These are phyloP conservation scores for Crambe crambe DNA, from an alignment of 37 sponge, comb jelly and placozoan species.

Conservation along the genomic window DNA sequence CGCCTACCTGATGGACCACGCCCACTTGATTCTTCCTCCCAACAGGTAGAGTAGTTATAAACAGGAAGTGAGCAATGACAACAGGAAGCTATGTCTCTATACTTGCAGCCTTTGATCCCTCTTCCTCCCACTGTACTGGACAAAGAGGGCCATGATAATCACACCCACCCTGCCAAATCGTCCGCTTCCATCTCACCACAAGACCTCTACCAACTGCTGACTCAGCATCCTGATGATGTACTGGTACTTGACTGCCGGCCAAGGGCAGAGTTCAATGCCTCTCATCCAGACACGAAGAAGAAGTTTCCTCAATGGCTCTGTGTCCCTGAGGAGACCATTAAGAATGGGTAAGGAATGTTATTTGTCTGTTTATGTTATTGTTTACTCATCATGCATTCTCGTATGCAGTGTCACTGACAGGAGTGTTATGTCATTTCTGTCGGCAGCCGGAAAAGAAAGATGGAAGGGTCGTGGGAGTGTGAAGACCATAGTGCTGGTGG, in stretches of 20 bases:
- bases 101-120: slow-evolving; percentile 1
- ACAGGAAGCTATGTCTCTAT: neutral
- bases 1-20: neutral
- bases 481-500: slow-evolving; percentile 45
- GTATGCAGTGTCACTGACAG: slow-evolving; percentile 27
- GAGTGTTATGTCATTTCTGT: slow-evolving; percentile 16
- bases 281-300: slow-evolving; percentile 62
- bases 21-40: too few species aligned
- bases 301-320: slow-evolving; percentile 74
- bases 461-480: slow-evolving; percentile 52
- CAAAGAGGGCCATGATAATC: too few species aligned
- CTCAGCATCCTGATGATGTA: slow-evolving; percentile 37
- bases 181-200: slow-evolving; percentile 11
- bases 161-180: slow-evolving; percentile 3
- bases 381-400: neutral
- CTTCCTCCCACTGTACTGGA: neutral
- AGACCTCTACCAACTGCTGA: slow-evolving; percentile 41
- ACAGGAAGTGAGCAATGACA: neutral
- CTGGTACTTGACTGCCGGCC: slow-evolving; percentile 71
- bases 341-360: slow-evolving; percentile 29
- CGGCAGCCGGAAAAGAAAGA: slow-evolving; percentile 13
- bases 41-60: too few species aligned
- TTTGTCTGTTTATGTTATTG: neutral
- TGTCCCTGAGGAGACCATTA: slow-evolving; percentile 64
- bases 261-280: slow-evolving; percentile 23